These are phyloP conservation scores for Smittia sp. DNA, from an alignment of 2,888 invertebrate species.

Conservation along the genomic window DNA sequence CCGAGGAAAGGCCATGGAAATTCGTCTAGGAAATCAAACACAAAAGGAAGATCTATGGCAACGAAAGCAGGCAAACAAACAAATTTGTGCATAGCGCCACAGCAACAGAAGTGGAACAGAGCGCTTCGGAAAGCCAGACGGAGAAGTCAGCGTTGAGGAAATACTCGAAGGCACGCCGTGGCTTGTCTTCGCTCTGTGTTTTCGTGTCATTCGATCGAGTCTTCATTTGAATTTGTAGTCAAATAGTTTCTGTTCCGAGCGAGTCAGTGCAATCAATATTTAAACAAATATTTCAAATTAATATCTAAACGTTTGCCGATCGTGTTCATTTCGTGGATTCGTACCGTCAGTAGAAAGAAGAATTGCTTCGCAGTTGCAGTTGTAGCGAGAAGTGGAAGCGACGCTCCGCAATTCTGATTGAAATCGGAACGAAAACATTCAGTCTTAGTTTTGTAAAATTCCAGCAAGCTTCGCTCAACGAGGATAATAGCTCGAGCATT, in stretches of 20 bases:
- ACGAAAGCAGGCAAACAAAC: slow-evolving; percentile 19
- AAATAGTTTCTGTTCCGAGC: too few species aligned
- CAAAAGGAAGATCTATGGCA: not conserved
- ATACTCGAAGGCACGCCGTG: too few species aligned
- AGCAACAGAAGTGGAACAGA: slow-evolving; percentile 7
- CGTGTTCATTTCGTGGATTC: not conserved
- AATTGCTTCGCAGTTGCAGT: too few species aligned
- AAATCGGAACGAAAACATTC: not conserved
- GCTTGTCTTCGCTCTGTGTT: too few species aligned
- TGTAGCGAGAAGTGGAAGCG: too few species aligned
- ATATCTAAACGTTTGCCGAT: slow-evolving; percentile 34
- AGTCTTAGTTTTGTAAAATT: not conserved
- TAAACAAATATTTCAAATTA: slow-evolving; percentile 25
- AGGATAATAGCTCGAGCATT: not conserved
- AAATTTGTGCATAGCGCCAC: not conserved
- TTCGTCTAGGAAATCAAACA: not conserved
- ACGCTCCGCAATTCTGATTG: not conserved
- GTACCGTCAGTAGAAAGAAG: not conserved
- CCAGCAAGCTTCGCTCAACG: not conserved
- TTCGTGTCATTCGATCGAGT: slow-evolving; percentile 2
- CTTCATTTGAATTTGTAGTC: too few species aligned
- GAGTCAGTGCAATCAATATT: slow-evolving; percentile 31
- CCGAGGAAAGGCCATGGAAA: slow-evolving; percentile 1
- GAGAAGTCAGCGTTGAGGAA: not conserved
- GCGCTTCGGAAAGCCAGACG: slow-evolving; percentile 1